Conservation (phyloP, 2,797 vertebrate species). For the Propithecus deckenii region DNA sequence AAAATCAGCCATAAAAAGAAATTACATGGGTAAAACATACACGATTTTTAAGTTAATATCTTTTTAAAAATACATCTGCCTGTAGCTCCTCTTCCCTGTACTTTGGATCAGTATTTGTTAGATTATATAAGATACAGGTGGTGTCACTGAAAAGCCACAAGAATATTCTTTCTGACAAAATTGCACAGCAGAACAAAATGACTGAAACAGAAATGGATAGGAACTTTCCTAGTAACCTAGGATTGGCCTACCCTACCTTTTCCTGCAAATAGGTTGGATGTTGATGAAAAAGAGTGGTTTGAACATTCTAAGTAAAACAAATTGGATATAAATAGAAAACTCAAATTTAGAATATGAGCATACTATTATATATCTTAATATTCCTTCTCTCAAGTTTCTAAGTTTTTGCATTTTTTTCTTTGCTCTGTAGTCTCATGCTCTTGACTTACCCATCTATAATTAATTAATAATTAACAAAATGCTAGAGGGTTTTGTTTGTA, state of each 20-base stretch:
- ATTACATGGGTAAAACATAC: background rate
- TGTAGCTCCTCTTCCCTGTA: background rate
- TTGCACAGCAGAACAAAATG: background rate
- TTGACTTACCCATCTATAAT: background rate
- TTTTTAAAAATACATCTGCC: background rate
- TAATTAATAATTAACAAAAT: background rate
- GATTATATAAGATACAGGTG: background rate
- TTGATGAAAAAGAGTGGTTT: conserved; percentile 30
- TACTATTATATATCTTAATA: background rate
- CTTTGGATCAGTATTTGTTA: background rate
- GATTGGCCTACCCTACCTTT: background rate
- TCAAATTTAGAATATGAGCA: background rate
- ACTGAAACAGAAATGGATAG: conserved; percentile 30
- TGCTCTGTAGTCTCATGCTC: background rate
- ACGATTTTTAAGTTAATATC: conserved; percentile 31
- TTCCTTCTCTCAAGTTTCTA: background rate
- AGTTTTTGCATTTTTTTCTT: background rate
- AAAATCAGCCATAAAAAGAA: background rate
- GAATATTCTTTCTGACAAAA: conserved; percentile 25
- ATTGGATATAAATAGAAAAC: background rate
- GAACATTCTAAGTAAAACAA: background rate
- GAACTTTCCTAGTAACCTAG: background rate
- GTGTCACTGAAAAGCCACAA: background rate
- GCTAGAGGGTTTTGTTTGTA: background rate
- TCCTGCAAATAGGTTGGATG: background rate